Conservation (phyloP, 2,888 invertebrate genomes). For the Cordilura impudica region DNA sequence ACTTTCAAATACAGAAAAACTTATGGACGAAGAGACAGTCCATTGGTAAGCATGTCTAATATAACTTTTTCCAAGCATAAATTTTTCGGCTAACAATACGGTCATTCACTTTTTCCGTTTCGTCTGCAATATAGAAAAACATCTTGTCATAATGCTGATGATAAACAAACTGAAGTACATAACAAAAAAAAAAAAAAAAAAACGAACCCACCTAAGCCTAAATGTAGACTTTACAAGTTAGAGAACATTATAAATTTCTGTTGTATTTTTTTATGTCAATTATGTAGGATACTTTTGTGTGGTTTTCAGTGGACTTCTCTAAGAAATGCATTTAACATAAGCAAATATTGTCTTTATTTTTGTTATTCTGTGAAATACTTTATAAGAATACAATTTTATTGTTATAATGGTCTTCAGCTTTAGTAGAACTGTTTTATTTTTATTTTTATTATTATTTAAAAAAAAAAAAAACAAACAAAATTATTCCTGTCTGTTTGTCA, state of each 20-base stretch:
- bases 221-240: not conserved
- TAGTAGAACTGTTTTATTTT: too few relatives aligned
- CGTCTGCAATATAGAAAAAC: not conserved
- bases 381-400: not conserved
- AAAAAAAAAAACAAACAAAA: too few relatives aligned
- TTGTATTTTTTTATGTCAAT: not conserved
- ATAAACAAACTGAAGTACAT: not conserved
- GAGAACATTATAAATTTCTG: not conserved
- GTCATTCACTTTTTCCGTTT: not conserved
- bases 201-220: not conserved
- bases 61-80: not conserved
- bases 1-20: not conserved
- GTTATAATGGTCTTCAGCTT: not conserved
- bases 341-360: not conserved
- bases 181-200: too few relatives aligned
- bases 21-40: not conserved
- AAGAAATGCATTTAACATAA: not conserved
- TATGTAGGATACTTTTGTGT: not conserved
- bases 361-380: too few relatives aligned
- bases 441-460: too few relatives aligned
- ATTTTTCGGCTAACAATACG: not conserved
- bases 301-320: not conserved
- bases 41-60: not conserved
- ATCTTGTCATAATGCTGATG: not conserved
- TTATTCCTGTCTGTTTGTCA: too few relatives aligned